phyloP scores from a whole-genome alignment of 2,797 vertebrate genomes.

The Gobio occitaniae region DNA sequence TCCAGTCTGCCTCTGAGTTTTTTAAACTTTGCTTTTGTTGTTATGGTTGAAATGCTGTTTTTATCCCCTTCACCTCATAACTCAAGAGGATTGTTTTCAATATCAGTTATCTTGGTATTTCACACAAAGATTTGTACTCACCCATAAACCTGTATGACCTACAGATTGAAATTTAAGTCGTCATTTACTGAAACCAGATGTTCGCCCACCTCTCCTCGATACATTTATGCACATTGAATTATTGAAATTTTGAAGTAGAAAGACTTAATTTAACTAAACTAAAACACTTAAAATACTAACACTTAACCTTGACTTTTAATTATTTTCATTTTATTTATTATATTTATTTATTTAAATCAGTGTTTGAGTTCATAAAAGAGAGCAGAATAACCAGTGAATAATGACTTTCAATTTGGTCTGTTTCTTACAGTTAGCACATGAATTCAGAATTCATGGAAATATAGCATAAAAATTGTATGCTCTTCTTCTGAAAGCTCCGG shows the following conservation, averaged over 20 bases:
- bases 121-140: background rate
- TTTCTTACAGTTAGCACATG: background rate
- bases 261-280: background rate
- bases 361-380: background rate
- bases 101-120: background rate
- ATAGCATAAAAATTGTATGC: background rate
- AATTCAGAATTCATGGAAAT: background rate
- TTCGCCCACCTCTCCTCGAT: background rate
- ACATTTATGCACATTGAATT: background rate
- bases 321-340: background rate
- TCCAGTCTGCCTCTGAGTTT: slow-evolving; percentile 9
- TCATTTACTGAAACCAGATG: background rate
- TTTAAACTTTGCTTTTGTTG: slow-evolving; percentile 2
- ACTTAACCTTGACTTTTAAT: background rate
- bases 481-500: background rate
- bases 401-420: background rate
- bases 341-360: too few relatives aligned
- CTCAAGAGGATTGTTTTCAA: background rate
- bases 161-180: background rate
- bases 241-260: background rate
- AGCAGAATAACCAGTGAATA: background rate
- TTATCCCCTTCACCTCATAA: background rate
- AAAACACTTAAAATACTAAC: too few relatives aligned
- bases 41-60: slow-evolving; percentile 7
- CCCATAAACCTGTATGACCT: background rate